Evolutionary conservation across 2,113 vertebrate genomes (phyloP).

Genomic region (Stictonetta naevosa): DNA sequence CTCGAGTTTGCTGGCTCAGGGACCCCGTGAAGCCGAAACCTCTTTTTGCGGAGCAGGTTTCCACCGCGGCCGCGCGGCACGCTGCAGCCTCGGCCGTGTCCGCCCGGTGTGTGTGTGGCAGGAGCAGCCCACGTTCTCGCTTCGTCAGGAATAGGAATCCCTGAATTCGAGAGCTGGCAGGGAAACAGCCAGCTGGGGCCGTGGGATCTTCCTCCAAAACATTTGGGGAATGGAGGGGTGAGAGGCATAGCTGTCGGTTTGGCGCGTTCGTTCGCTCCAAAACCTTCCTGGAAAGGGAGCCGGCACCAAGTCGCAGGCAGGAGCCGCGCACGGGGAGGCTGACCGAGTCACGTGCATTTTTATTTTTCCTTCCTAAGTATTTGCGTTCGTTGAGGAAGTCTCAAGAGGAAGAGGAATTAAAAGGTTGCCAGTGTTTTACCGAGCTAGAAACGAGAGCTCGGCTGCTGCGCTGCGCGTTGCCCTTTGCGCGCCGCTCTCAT

Average conservation of each 20-base stretch:
- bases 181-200: background rate
- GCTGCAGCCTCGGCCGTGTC: accelerated
- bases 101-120: background rate
- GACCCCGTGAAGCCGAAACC: background rate
- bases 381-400: conserved; percentile 43
- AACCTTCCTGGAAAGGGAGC: background rate
- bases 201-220: background rate
- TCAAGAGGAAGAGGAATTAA: conserved; percentile 51
- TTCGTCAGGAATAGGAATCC: background rate
- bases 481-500: accelerated
- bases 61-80: accelerated
- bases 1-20: too few species aligned
- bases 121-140: accelerated
- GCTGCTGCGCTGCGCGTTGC: background rate
- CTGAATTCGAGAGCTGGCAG: background rate
- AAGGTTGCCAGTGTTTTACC: background rate
- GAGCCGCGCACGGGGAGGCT: background rate
- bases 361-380: background rate
- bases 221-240: background rate
- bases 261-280: background rate
- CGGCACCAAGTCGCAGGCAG: background rate
- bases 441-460: background rate
- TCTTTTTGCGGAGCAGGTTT: background rate
- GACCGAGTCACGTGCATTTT: accelerated
- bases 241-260: background rate